A percentile compares a stretch with the other conserved stretches of the same genome.
Evolutionary conservation across 2,113 vertebrate species (phyloP).

Genomic region (Siniperca knerii): DNA sequence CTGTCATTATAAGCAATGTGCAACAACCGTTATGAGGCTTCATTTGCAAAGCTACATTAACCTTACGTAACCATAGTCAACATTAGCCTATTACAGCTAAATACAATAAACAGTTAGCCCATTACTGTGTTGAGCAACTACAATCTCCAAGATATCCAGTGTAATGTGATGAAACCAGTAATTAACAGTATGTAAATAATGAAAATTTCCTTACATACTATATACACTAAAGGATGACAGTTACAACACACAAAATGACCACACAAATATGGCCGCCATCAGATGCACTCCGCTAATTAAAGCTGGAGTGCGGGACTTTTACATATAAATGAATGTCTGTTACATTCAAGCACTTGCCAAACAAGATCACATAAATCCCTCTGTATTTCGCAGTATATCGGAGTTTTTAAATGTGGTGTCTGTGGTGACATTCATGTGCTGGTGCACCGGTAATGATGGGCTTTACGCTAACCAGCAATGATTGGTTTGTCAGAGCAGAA

Average conservation of each 20-base stretch:
- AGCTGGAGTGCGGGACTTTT: too few species aligned
- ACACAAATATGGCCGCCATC: not conserved
- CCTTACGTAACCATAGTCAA: not conserved
- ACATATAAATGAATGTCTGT: too few species aligned
- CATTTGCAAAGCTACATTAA: conserved; percentile 22
- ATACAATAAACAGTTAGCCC: conserved; percentile 2
- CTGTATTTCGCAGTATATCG: too few species aligned
- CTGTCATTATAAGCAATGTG: not conserved
- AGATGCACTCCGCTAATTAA: not conserved
- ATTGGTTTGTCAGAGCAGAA: too few species aligned
- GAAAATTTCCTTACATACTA: not conserved
- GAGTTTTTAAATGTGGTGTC: too few species aligned
- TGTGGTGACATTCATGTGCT: too few species aligned
- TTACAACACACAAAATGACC: not conserved
- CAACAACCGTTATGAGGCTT: not conserved
- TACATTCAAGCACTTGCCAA: too few species aligned
- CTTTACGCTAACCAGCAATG: too few species aligned
- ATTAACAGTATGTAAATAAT: not conserved
- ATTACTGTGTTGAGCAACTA: not conserved
- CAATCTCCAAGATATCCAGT: not conserved
- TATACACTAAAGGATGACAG: not conserved
- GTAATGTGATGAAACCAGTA: not conserved
- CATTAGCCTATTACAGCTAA: not conserved
- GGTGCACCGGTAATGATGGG: too few species aligned
- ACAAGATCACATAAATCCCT: too few species aligned